Conservation (phyloP, 1,140 invertebrate species). For the Dendrolimus kikuchii region DNA sequence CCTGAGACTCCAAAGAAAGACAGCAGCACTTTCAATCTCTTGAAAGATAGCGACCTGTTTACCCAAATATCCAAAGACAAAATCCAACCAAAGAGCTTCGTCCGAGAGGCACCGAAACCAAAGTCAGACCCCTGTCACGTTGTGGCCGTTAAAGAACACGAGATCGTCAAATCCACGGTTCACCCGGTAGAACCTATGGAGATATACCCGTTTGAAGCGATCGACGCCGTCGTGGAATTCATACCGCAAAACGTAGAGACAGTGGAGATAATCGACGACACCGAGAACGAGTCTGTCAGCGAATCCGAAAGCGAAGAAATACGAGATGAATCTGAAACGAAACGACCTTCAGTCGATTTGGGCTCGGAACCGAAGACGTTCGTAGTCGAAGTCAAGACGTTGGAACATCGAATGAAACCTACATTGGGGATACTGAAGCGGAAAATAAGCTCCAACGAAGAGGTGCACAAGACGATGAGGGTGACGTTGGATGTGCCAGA, state of each 20-base stretch:
- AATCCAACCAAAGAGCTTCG: slow-evolving; percentile 27
- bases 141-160: slow-evolving; percentile 75
- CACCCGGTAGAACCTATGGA: slow-evolving; percentile 59
- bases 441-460: slow-evolving; percentile 22
- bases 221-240: slow-evolving; percentile 45
- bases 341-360: slow-evolving; percentile 29
- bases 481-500: slow-evolving; percentile 33
- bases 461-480: slow-evolving; percentile 27
- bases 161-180: slow-evolving; percentile 68
- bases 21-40: slow-evolving; percentile 73
- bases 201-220: slow-evolving; percentile 32
- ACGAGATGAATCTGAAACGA: slow-evolving; percentile 20
- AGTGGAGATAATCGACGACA: slow-evolving; percentile 65
- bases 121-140: slow-evolving; percentile 55
- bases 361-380: slow-evolving; percentile 58
- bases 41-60: slow-evolving; percentile 80
- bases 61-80: slow-evolving; percentile 78
- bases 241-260: slow-evolving; percentile 48
- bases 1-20: slow-evolving; percentile 33
- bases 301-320: slow-evolving; percentile 71
- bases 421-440: slow-evolving; percentile 58
- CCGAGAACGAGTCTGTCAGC: slow-evolving; percentile 72
- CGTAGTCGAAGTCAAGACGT: slow-evolving; percentile 49
- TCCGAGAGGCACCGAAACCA: slow-evolving; percentile 6
- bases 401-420: slow-evolving; percentile 52